These are phyloP conservation scores for Drosophila maculinotata DNA, from an alignment of 2,888 invertebrate species.

Conservation along the genomic window DNA sequence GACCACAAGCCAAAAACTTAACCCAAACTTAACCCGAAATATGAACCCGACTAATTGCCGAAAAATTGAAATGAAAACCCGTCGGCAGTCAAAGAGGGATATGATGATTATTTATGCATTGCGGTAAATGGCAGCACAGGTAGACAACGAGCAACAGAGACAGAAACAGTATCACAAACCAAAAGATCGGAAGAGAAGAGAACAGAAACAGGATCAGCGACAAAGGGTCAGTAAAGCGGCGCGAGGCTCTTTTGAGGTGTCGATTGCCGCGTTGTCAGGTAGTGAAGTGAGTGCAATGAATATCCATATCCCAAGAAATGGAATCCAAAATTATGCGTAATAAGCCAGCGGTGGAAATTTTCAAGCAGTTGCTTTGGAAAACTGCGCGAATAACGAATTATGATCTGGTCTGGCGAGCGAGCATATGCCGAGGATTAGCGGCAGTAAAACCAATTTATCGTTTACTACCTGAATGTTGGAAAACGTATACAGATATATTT, in stretches of 20 bases:
- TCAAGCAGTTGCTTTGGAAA: conserved; percentile 48
- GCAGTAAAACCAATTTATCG: background rate
- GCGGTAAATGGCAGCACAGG: conserved; percentile 50
- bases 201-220: conserved; percentile 25
- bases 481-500: background rate
- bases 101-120: conserved; percentile 52
- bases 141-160: conserved; percentile 22
- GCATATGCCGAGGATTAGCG: conserved; percentile 33
- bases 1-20: conserved; percentile 49
- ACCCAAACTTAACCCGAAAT: conserved; percentile 64
- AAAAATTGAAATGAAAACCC: conserved; percentile 60
- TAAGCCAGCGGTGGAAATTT: conserved; percentile 44
- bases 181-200: conserved; percentile 4
- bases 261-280: conserved; percentile 55
- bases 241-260: conserved; percentile 33
- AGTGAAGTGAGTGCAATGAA: conserved; percentile 28
- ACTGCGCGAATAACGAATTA: conserved; percentile 20
- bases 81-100: conserved; percentile 12
- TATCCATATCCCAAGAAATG: conserved; percentile 34
- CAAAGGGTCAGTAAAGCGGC: too few species aligned
- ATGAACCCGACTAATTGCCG: conserved; percentile 68
- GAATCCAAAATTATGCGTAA: conserved; percentile 56
- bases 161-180: too few species aligned
- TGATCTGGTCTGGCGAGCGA: conserved; percentile 2
- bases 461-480: conserved; percentile 18